These are phyloP conservation scores for Sesamia nonagrioides DNA, from an alignment of 1,140 invertebrate genomes.

Conservation along the genomic window DNA sequence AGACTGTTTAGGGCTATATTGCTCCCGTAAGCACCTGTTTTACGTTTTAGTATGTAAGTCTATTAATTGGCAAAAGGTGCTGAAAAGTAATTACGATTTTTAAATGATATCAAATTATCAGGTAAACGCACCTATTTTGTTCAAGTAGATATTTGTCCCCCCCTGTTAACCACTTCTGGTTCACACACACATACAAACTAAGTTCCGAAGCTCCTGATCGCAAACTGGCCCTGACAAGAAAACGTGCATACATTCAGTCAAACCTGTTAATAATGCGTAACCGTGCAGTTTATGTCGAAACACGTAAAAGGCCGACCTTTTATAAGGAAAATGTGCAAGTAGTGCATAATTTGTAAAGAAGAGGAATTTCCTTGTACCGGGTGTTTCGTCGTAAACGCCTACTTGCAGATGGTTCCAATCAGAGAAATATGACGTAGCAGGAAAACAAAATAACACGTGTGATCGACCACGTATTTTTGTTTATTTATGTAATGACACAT, in stretches of 20 bases:
- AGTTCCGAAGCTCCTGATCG: not conserved
- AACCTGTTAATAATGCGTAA: conserved; percentile 33
- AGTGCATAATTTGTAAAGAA: conserved; percentile 12
- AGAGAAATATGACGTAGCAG: not conserved
- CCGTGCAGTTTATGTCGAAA: conserved; percentile 34
- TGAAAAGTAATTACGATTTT: conserved; percentile 6
- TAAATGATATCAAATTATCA: too few relatives aligned
- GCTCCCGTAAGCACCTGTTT: not conserved
- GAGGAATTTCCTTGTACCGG: conserved; percentile 10
- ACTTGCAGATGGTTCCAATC: not conserved
- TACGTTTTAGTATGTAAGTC: not conserved
- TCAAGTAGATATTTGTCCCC: too few relatives aligned
- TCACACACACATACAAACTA: too few relatives aligned
- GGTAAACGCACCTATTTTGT: too few relatives aligned
- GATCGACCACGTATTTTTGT: not conserved
- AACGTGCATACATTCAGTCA: conserved; percentile 1
- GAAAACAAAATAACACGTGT: not conserved
- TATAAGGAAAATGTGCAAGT: conserved; percentile 30
- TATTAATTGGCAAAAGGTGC: conserved; percentile 7
- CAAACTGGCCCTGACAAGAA: not conserved
- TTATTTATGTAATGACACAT: too few relatives aligned
- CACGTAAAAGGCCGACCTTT: not conserved
- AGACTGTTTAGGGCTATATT: not conserved
- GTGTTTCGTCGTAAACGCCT: not conserved
- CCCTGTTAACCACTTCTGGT: too few relatives aligned